phyloP scores from a whole-genome alignment of 2,888 invertebrate genomes.

The Epistrophe grossulariae region DNA sequence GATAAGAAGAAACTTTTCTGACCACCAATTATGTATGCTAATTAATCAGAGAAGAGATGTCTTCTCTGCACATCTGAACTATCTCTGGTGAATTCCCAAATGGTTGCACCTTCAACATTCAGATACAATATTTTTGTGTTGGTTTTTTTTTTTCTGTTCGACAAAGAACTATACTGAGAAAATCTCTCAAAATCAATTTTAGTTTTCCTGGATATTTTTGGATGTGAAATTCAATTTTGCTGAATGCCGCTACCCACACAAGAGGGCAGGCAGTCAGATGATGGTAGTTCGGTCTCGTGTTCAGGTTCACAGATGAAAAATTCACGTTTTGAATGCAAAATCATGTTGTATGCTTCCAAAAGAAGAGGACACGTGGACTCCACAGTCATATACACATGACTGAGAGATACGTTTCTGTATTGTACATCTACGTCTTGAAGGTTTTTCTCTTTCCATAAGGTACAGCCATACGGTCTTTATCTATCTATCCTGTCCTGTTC shows the following conservation, averaged over 20 bases:
- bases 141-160: conserved; percentile 6
- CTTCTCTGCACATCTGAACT: conserved; percentile 29
- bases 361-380: conserved; percentile 63
- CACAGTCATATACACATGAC: conserved; percentile 20
- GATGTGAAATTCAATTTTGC: conserved; percentile 17
- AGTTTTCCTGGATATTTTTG: conserved; percentile 48
- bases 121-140: conserved; percentile 13
- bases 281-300: neutral
- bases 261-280: neutral
- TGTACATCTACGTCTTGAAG: conserved; percentile 25
- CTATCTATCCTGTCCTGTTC: conserved; percentile 35
- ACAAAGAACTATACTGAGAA: conserved; percentile 34
- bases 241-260: conserved; percentile 46
- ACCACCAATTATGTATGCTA: conserved; percentile 83
- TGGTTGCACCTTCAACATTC: conserved; percentile 49
- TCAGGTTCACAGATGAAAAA: conserved; percentile 50
- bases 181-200: conserved; percentile 71
- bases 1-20: conserved; percentile 78
- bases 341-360: conserved; percentile 61
- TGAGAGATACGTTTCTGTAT: neutral
- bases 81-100: conserved; percentile 20
- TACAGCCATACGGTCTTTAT: conserved; percentile 49
- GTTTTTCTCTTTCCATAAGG: conserved; percentile 19
- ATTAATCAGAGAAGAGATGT: conserved; percentile 79
- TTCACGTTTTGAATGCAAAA: conserved; percentile 75